Evolutionary conservation across 1,140 invertebrate genomes (phyloP), one percentile per base, ranked within the genome.

Genomic region (Drosophila saltans): DNA sequence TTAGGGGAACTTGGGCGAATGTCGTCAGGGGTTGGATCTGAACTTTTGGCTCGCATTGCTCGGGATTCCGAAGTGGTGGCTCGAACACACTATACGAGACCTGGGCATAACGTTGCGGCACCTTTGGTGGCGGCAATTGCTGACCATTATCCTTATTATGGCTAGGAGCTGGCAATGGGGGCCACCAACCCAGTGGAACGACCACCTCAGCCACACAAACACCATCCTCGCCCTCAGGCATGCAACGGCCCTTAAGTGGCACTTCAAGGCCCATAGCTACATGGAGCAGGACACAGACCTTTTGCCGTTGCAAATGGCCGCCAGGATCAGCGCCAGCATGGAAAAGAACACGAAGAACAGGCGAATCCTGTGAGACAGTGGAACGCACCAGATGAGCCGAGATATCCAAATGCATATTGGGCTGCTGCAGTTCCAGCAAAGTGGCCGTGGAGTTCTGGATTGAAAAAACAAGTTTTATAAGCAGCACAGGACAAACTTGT

Each of bases 131-230:
- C 77, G 93, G 93, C 79, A 91, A 26, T 24, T 52, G 45, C 93
- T 89, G 91, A 94, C 80, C 94, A 39, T 93, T 94, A 7, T 94
- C 94, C 76, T 70, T 63, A 52, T 26, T 52, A 26, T 26, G 45
- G 45, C 93, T 94, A 66, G 95, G 94, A 0, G 94, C 93, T 5
- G 95, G 94, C 57, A 95, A 86, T 0, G 96, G 94, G 24, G 97
- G 96, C 97, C 97, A 98, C 97, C 97, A 98, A 45, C 94, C 94
- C 0, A 96, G 95, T 0, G 97, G 97, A 7, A 98, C 94, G 0
- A 94, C 93, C 40, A 94, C 91, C 81, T 97, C 96, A 1, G 97
- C 97, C 48, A 98, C 93, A 81, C 97, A 98, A 0, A 97, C 97
- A 0, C 97, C 97, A 81, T 98, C 97, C 76, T 97, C 96, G 2